A percentile compares a stretch with the other conserved stretches of the same genome.
Evolutionary conservation across 2,113 vertebrate genomes (phyloP).

Genomic region (Anolis sagrei): DNA sequence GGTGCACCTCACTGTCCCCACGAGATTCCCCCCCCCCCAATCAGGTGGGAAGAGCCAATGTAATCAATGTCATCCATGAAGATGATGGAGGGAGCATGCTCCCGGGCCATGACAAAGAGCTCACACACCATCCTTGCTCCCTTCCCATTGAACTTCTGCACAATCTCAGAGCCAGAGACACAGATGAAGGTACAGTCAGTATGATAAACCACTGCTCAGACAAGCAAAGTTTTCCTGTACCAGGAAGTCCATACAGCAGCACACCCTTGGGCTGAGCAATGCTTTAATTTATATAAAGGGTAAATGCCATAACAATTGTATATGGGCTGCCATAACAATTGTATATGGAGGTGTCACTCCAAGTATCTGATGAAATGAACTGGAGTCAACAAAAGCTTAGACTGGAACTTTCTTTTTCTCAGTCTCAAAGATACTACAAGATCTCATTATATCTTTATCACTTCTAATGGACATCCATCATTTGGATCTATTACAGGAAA

Average conservation of each 20-base stretch:
- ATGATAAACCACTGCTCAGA: conserved; percentile 95
- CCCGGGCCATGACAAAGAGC: conserved; percentile 97
- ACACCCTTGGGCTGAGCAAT: no score
- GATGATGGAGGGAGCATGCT: conserved; percentile 97
- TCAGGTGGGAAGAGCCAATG: conserved; percentile 92
- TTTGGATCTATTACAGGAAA: no score
- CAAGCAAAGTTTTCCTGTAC: conserved; percentile 95
- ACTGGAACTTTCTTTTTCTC: no score
- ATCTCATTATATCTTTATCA: no score
- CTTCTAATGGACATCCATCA: no score
- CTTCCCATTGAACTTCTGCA: conserved; percentile 99
- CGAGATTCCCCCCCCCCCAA: conserved; percentile 96
- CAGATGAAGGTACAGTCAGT: conserved; percentile 99
- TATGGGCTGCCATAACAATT: no score
- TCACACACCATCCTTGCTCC: conserved; percentile 98
- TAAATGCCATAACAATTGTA: no score
- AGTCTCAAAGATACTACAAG: no score
- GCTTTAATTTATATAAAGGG: no score
- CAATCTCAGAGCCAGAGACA: conserved; percentile 96
- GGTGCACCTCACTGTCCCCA: conserved; percentile 97
- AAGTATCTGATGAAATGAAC: no score
- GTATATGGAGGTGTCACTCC: no score
- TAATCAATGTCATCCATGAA: conserved; percentile 99
- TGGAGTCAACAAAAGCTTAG: no score
- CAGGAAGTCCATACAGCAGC: conserved; percentile 94